Conservation (phyloP, 2,888 invertebrate genomes). For the Hypercompe scribonia region DNA sequence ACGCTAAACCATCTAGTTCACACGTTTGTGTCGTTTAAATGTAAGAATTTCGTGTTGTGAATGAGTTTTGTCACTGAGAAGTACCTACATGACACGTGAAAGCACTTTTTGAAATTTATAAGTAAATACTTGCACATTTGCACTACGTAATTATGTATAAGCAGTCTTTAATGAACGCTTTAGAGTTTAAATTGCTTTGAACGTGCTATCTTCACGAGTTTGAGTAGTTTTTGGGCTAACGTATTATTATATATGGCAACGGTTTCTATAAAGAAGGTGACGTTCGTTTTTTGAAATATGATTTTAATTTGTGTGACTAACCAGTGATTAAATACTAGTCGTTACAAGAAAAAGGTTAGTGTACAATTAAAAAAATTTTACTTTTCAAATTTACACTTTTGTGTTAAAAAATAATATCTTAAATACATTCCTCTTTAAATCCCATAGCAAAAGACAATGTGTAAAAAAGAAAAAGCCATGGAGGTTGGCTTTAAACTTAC, state of each 20-base stretch:
- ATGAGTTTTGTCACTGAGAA: neutral
- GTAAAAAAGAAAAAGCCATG: too few species aligned
- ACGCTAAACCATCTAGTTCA: neutral
- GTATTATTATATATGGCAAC: neutral
- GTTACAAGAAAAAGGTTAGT: neutral
- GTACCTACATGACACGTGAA: neutral
- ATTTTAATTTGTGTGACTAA: neutral
- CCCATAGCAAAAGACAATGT: too few species aligned
- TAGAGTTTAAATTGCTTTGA: neutral
- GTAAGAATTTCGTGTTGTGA: neutral
- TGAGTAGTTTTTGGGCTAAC: neutral
- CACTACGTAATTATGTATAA: neutral
- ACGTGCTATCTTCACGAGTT: neutral
- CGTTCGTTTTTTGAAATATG: neutral
- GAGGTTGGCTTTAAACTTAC: neutral
- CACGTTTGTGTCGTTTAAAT: neutral
- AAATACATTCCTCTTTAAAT: too few species aligned
- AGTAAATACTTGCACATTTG: neutral
- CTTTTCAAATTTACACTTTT: neutral
- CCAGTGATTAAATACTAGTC: constrained; percentile 1
- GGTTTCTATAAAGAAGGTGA: neutral
- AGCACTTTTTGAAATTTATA: neutral
- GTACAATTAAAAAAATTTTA: neutral
- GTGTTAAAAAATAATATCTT: neutral
- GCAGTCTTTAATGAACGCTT: neutral